Conservation (phyloP, 2,888 invertebrate genomes). For the Drosophila borborema region DNA sequence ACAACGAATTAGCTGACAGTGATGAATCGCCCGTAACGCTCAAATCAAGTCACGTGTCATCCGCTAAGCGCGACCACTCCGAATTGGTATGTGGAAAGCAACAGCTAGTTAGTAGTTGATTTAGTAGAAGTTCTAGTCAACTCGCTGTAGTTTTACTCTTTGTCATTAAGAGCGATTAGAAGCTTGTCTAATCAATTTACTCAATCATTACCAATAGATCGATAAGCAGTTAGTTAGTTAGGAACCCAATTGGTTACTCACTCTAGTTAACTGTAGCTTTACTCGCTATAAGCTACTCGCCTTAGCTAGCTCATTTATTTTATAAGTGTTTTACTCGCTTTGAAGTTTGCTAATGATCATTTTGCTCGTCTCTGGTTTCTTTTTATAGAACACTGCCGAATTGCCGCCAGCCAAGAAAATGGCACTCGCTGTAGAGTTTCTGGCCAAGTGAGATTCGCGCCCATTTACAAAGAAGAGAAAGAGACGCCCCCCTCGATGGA, state of each 20-base stretch:
- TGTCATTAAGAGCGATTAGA: too few relatives aligned
- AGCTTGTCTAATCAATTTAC: too few relatives aligned
- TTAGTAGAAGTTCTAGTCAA: background rate
- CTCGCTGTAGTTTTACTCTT: background rate
- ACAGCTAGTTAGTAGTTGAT: background rate
- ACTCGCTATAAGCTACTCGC: too few relatives aligned
- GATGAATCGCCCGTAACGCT: conserved; percentile 40
- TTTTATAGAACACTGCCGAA: conserved; percentile 48
- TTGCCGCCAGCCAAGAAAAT: conserved; percentile 66
- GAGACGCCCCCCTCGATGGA: conserved; percentile 4
- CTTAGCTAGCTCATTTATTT: too few relatives aligned
- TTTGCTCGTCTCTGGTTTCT: background rate
- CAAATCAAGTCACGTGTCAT: conserved; percentile 35
- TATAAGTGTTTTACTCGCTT: too few relatives aligned
- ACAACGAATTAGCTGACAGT: conserved; percentile 42
- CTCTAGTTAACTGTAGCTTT: too few relatives aligned
- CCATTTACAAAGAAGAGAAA: conserved; percentile 1
- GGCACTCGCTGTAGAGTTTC: conserved; percentile 52
- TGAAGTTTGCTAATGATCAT: too few relatives aligned
- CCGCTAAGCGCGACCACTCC: conserved; percentile 39
- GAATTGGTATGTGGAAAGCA: conserved; percentile 38
- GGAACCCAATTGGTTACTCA: too few relatives aligned
- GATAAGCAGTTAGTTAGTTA: too few relatives aligned
- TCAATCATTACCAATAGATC: too few relatives aligned
- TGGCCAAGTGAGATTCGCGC: conserved; percentile 49